Percentiles rank a stretch among this genome's conserved stretches.
Evolutionary conservation across 2,797 vertebrate genomes (phyloP).

Genomic region (Myiotriccus ornatus): DNA sequence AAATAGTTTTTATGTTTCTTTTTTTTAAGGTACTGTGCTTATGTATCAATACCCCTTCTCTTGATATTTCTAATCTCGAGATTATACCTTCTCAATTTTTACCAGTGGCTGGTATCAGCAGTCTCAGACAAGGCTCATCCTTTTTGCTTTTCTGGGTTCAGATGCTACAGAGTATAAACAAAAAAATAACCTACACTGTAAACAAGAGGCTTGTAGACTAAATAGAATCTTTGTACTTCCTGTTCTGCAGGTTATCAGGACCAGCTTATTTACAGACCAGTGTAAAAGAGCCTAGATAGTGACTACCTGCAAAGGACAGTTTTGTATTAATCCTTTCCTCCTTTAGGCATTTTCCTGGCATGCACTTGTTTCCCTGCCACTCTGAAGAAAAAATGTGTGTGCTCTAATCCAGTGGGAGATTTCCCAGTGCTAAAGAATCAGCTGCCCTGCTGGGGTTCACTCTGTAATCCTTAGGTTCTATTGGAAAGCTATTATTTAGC

Average conservation of each 20-base stretch:
- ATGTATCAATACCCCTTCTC: neutral
- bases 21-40: neutral
- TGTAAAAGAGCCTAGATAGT: neutral
- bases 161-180: neutral
- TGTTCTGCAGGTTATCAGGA: neutral
- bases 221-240: neutral
- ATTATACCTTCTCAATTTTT: neutral
- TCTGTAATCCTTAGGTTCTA: neutral
- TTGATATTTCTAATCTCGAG: neutral
- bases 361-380: neutral
- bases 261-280: neutral
- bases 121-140: neutral
- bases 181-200: neutral
- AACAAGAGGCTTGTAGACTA: neutral
- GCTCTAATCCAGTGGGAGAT: neutral
- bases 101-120: neutral
- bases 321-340: neutral
- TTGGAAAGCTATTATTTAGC: constrained; percentile 14
- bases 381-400: neutral
- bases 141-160: neutral
- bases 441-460: neutral
- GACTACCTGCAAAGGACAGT: neutral
- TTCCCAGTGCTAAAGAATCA: neutral
- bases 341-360: neutral
- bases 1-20: neutral